Evolutionary conservation across 2,797 vertebrate species (phyloP).

Genomic region (Propithecus deckenii): DNA sequence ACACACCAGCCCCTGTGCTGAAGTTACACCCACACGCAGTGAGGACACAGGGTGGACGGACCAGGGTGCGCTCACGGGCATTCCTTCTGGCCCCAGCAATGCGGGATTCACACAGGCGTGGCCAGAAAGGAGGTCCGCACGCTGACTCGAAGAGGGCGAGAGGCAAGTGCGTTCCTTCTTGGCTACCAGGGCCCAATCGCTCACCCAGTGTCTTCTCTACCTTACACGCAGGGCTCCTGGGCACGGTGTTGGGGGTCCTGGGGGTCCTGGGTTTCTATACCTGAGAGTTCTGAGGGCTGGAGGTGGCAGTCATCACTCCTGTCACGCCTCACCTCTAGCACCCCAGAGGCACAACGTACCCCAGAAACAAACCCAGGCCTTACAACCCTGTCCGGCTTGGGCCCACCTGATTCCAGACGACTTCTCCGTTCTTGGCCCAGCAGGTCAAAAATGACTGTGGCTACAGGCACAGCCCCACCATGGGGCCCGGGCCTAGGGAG

Average conservation of each 20-base stretch:
- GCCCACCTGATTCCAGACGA: not conserved
- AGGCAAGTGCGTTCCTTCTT: not conserved
- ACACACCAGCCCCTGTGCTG: not conserved
- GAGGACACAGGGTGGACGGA: not conserved
- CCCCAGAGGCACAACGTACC: not conserved
- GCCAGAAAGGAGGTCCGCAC: not conserved
- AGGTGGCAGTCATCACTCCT: not conserved
- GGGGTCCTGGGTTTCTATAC: constrained; percentile 29
- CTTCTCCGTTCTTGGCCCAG: not conserved
- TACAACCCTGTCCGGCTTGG: not conserved
- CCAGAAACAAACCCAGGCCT: constrained; percentile 14
- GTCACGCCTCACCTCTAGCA: not conserved
- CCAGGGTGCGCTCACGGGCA: not conserved
- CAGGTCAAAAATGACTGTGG: not conserved
- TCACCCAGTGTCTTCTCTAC: not conserved
- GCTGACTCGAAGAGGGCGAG: not conserved
- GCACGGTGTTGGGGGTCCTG: not conserved
- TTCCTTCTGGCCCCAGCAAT: constrained; percentile 4
- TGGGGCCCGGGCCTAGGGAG: not conserved
- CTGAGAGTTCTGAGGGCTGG: constrained; percentile 65
- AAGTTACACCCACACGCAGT: not conserved
- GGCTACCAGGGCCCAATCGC: not conserved
- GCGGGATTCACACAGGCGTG: not conserved
- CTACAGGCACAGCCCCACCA: not conserved
- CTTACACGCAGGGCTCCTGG: constrained; percentile 1